Evolutionary conservation across 2,888 invertebrate genomes (phyloP).

Genomic region (Brachyopa scutellaris): DNA sequence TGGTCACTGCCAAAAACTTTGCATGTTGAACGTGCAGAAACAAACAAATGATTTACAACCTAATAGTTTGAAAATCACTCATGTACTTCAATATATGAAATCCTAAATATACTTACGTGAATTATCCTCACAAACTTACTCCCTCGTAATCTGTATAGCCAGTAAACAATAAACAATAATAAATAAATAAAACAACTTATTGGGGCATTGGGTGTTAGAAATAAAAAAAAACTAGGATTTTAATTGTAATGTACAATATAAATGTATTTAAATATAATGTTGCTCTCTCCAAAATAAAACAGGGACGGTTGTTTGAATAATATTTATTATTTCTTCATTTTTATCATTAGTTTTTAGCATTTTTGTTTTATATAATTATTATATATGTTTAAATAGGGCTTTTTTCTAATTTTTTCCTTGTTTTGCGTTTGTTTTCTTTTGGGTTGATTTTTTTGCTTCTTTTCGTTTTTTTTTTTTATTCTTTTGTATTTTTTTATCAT

Average conservation of each 20-base stretch:
- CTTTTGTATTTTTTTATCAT: slow-evolving; percentile 50
- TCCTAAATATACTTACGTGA: no score
- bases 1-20: no score
- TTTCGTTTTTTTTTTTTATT: slow-evolving; percentile 46
- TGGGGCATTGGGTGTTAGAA: background rate
- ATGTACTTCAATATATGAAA: no score
- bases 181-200: no score
- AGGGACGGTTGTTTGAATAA: slow-evolving; percentile 46
- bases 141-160: no score
- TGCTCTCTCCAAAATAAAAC: slow-evolving; percentile 39
- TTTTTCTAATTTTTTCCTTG: slow-evolving; percentile 70
- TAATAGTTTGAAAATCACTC: no score
- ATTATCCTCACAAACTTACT: no score
- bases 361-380: slow-evolving; percentile 64
- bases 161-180: no score
- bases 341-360: slow-evolving; percentile 50
- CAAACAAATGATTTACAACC: no score
- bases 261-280: background rate
- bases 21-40: no score
- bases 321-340: slow-evolving; percentile 66
- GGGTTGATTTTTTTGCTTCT: slow-evolving; percentile 50
- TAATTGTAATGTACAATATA: slow-evolving; percentile 8
- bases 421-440: slow-evolving; percentile 63
- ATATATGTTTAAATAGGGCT: slow-evolving; percentile 55
- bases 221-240: background rate